Evolutionary conservation across 2,113 vertebrate species (phyloP), one percentile per base, ranked within the genome.

Genomic region (Nettapus auritus): DNA sequence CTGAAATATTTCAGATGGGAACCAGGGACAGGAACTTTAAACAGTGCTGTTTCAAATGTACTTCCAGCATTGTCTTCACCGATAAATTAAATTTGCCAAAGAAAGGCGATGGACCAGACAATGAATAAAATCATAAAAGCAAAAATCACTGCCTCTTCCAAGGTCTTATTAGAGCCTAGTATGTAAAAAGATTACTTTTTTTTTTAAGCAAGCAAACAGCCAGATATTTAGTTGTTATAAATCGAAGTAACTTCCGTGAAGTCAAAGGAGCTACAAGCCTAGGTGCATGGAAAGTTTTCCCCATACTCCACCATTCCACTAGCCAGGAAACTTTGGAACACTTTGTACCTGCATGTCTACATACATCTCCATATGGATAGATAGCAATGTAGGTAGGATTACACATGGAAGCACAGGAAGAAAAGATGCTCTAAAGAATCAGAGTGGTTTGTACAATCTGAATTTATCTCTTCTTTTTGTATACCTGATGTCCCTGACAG

Each of bases 281-380:
- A 3, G 9, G 29, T 6, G 3, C 4, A 9, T 5, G 25, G n/a
- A 42, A 21, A 2, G 2, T 29, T 38, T 36, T 71, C n/a, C 38
- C 44, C 29, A 18, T 46, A n/a, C 33, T 56, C 60, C 62, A 42
- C 25, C 29, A 13, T 70, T 36, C 59, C 26, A 63, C 26, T 28
- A 48, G 81, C 4, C 53, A 40, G 28, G 60, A 81, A 64, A 8
- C 10, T 75, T 68, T 18, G 57, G 48, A 38, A 22, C 31, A 29
- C 25, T 71, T n/a, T 67, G 57, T n/a, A 86, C 4, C 28, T 7
- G 9, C 34, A 21, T 28, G 34, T 22, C 36, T 64, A 28, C 38
- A n/a, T 9, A 8, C 40, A 68, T 16, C 57, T 55, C 71, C 34
- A 6, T 6, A 9, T 0, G 2, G 60, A 46, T 3, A 15, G 34